phyloP scores from a whole-genome alignment of 2,113 vertebrate genomes.

The Hemiprocne comata region DNA sequence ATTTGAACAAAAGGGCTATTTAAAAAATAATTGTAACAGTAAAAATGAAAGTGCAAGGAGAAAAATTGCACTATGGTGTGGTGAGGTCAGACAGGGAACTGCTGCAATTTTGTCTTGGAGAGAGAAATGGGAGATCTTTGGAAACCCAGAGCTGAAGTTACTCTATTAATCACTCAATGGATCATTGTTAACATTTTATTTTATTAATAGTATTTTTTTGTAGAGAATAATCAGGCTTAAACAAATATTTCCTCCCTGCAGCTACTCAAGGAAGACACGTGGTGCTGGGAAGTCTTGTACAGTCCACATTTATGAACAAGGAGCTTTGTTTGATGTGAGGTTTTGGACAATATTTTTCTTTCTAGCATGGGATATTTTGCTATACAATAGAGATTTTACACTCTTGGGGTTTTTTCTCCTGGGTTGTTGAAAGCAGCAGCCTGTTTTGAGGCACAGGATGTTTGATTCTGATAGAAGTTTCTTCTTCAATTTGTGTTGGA shows the following conservation, averaged over 20 bases:
- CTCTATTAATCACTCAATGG: neutral
- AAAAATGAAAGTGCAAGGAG: neutral
- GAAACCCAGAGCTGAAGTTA: neutral
- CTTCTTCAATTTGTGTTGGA: neutral
- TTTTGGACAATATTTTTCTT: neutral
- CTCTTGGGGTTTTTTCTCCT: neutral
- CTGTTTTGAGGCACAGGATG: neutral
- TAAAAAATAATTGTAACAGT: neutral
- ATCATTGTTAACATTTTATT: slow-evolving; percentile 41
- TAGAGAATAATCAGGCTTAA: neutral
- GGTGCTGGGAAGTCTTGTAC: neutral
- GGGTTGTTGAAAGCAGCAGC: neutral
- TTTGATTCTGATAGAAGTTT: neutral
- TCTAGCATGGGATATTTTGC: neutral
- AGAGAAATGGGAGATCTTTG: neutral
- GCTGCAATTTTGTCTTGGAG: neutral
- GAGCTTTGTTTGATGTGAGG: neutral
- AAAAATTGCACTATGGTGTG: neutral
- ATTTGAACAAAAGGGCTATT: neutral
- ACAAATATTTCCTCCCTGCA: slow-evolving; percentile 29
- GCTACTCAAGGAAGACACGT: neutral
- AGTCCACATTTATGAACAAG: neutral
- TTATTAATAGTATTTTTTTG: neutral
- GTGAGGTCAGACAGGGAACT: neutral
- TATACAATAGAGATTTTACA: neutral